A percentile compares a stretch with the other conserved stretches of the same genome.
Conservation (phyloP, 2,888 invertebrate genomes). For the Drosophila imparisetae region DNA sequence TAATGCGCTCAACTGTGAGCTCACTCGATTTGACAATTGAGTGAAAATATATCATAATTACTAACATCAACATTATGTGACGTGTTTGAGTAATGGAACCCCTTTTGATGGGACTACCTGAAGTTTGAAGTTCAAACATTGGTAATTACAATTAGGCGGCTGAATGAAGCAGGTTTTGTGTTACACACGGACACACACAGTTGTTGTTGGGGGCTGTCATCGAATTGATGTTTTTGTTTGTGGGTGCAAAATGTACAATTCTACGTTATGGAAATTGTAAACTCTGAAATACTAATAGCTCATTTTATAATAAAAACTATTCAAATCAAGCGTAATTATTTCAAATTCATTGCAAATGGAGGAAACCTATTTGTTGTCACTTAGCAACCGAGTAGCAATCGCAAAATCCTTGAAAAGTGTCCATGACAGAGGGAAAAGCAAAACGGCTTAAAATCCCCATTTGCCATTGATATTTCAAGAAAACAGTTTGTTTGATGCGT, state of each 20-base stretch:
- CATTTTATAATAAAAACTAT: not conserved
- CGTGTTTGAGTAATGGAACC: slow-evolving; percentile 43
- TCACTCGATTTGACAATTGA: slow-evolving; percentile 49
- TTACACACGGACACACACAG: slow-evolving; percentile 42
- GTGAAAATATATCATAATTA: slow-evolving; percentile 64
- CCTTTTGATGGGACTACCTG: slow-evolving; percentile 24
- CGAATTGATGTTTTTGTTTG: not conserved
- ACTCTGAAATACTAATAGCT: not conserved
- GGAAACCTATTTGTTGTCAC: not conserved
- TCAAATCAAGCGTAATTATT: not conserved
- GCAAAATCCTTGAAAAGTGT: slow-evolving; percentile 37
- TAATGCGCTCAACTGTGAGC: slow-evolving; percentile 54
- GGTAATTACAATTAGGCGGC: slow-evolving; percentile 72
- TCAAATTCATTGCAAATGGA: not conserved
- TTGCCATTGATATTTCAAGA: slow-evolving; percentile 30
- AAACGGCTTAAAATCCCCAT: slow-evolving; percentile 9
- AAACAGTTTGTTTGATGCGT: slow-evolving; percentile 7
- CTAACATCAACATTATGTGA: slow-evolving; percentile 46
- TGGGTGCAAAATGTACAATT: not conserved
- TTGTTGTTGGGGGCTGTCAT: slow-evolving; percentile 4
- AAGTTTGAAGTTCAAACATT: slow-evolving; percentile 67
- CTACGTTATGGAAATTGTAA: not conserved
- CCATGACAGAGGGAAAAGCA: slow-evolving; percentile 22
- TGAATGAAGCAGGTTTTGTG: slow-evolving; percentile 53
- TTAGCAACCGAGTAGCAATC: slow-evolving; percentile 6